phyloP scores from a whole-genome alignment of 2,113 vertebrate species.

The Ursus arctos region DNA sequence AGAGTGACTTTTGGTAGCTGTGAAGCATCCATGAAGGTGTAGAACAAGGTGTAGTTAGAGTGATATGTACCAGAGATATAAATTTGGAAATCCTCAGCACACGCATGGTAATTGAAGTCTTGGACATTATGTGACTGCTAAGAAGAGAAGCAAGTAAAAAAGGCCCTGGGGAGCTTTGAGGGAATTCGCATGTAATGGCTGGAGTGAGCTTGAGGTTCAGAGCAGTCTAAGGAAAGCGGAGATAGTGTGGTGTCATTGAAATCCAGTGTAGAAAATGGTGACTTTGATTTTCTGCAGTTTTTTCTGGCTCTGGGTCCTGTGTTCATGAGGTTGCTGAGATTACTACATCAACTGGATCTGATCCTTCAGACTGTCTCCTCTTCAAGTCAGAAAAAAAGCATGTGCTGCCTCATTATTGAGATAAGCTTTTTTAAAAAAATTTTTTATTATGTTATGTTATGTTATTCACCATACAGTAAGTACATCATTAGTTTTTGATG shows the following conservation, averaged over 20 bases:
- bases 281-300: background rate
- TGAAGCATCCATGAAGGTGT: too few relatives aligned
- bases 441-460: too few relatives aligned
- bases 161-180: background rate
- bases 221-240: background rate
- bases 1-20: background rate
- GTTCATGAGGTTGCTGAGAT: background rate
- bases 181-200: too few relatives aligned
- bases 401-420: background rate
- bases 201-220: background rate
- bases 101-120: background rate
- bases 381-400: background rate
- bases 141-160: background rate
- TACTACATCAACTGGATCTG: background rate
- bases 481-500: too few relatives aligned
- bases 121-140: background rate
- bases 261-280: background rate
- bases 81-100: background rate
- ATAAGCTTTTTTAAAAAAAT: background rate
- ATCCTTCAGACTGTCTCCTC: background rate
- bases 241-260: background rate
- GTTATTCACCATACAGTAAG: too few relatives aligned
- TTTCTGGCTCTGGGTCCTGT: background rate
- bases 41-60: background rate
- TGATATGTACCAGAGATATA: accelerated